Base-by-base conservation (phyloP, 2,888 invertebrate genomes). In the Villa cingulata region DNA sequence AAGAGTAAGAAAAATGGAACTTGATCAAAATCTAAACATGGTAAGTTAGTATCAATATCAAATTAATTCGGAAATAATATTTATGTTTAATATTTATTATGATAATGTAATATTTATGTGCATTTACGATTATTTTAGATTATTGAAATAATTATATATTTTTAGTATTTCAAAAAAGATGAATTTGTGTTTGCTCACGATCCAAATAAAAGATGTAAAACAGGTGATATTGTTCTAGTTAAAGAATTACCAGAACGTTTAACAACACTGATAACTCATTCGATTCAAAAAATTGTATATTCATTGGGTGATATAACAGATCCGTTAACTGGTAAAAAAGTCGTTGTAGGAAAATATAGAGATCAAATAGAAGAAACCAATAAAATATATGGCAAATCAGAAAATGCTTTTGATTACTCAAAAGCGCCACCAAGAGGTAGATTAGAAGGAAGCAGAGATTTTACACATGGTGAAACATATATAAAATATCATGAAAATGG, bases 261-360 rank as follows among this genome's bases (percentile, higher is more conserved):
- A 52, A 85, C 87, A 0, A 78, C 80, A 51, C 66, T 86, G 2
- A 82, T 91, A 12, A 83, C 85, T 9, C 89, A 90, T 61, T 75
- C 80, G 70, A 79, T 91, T 1, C 74, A 83, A 59, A 78, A 88
- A 63, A 76, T 90, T 6, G 75, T 91, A 16, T 86, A 85, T 66
- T 83, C 83, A 2, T 70, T 83, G 56, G 91, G 91, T 56, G 87
- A 91, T 68, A 72, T 88, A 44, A 84, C 80, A n/a, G 88, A 89
- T 68, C 91, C 91, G 2, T 70, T 91, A 20, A 83, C 85, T 39
- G 85, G 84, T 16, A 86, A 86, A 62, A 83, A 83, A 66, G 80
- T 84, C 37, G 80, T 83, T 1, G 80, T 74, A 44, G 77, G 77
- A 51, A 73, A 73, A 59, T 90, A 83, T 61, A 78, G 89, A 59